phyloP scores from a whole-genome alignment of 1,140 invertebrate genomes.

The Trissolcus basalis region DNA sequence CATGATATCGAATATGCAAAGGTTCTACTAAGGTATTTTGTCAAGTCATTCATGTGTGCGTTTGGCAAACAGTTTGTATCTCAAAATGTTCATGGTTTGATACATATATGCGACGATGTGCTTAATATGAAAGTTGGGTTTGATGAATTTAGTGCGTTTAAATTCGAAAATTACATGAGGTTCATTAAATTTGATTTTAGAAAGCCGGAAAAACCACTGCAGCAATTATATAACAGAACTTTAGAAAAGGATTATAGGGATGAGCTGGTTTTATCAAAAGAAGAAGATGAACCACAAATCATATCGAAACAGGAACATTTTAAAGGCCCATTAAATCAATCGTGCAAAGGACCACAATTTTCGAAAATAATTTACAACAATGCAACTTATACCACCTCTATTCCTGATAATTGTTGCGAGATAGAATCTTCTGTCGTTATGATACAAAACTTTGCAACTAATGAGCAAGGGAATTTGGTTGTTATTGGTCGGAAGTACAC shows the following conservation, averaged over 20 bases:
- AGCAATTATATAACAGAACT: slow-evolving; percentile 15
- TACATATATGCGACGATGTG: slow-evolving; percentile 6
- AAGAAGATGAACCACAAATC: not conserved
- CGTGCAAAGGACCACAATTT: slow-evolving; percentile 2
- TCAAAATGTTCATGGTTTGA: slow-evolving; percentile 10
- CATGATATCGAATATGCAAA: slow-evolving; percentile 9
- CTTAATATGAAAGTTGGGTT: not conserved
- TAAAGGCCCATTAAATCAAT: not conserved
- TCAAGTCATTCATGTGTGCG: slow-evolving; percentile 3
- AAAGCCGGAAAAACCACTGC: slow-evolving; percentile 8
- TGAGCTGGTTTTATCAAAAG: not conserved
- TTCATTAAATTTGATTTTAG: not conserved
- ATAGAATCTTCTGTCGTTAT: slow-evolving; percentile 1
- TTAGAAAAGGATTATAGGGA: too few species aligned
- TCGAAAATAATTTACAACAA: not conserved
- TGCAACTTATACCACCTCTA: not conserved
- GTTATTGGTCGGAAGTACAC: slow-evolving; percentile 7
- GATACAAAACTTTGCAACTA: slow-evolving; percentile 5
- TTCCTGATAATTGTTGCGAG: slow-evolving; percentile 16
- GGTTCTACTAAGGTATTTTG: slow-evolving; percentile 3
- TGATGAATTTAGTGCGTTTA: slow-evolving; percentile 2
- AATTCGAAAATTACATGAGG: slow-evolving; percentile 18
- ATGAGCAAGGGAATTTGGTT: not conserved
- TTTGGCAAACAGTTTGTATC: slow-evolving; percentile 15
- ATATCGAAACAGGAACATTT: slow-evolving; percentile 4